A percentile compares a stretch with the other conserved stretches of the same genome.
phyloP scores from a whole-genome alignment of 2,797 vertebrate species.

The Nyctibius grandis region DNA sequence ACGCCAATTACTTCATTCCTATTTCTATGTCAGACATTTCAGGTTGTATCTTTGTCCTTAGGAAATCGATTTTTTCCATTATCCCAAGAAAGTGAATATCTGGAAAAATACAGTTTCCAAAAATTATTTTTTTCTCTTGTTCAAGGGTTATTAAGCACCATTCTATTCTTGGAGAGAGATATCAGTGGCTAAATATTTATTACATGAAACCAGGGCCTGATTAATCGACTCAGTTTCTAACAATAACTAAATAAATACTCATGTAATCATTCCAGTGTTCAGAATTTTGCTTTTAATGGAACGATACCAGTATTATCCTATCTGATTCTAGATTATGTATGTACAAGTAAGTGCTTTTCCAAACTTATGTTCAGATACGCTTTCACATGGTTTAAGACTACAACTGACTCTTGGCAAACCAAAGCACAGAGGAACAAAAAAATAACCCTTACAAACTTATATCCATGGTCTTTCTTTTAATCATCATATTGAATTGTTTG shows the following conservation, averaged over 20 bases:
- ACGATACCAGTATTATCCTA: not conserved
- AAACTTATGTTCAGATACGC: not conserved
- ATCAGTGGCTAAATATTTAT: not conserved
- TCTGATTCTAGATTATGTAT: not conserved
- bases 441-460: not conserved
- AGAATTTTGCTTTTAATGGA: not conserved
- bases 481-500: not conserved
- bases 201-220: not conserved
- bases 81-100: not conserved
- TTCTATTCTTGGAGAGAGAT: not conserved
- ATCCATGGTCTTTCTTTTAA: not conserved
- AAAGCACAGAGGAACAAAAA: not conserved
- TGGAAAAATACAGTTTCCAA: not conserved
- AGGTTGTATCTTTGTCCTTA: not conserved
- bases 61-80: not conserved
- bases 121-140: not conserved
- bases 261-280: not conserved
- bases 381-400: not conserved
- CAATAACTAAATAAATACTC: not conserved
- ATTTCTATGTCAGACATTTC: not conserved
- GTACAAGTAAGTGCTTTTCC: not conserved
- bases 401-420: not conserved
- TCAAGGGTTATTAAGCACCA: not conserved
- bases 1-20: not conserved
- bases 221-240: not conserved